Base-by-base conservation (phyloP, 2,797 vertebrate genomes). In the Acanthis flammea region DNA sequence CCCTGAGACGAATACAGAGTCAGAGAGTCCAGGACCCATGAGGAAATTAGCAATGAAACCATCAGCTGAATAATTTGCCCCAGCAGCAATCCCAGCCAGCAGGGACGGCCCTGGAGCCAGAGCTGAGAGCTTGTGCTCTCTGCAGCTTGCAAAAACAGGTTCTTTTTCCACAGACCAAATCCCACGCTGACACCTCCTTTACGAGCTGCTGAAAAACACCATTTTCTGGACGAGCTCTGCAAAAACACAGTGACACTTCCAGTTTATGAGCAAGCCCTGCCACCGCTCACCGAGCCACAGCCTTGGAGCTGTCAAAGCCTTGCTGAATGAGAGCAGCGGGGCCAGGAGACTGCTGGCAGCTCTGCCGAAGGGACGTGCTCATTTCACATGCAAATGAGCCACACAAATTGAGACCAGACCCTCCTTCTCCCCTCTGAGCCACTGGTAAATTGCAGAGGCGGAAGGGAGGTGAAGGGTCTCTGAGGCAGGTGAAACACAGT, bases 351-450 rank as follows among this genome's bases (percentile, higher is more conserved):
- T 86, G 76, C 57, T 88, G 65, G 6, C 75, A 89, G 75, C 14
- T 18, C 72, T 42, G 67, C 75, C 21, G 62, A 87, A 71, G 61
- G 0, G 14, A 91, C 25, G 31, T 9, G 10, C 60, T 79, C 50
- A 45, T 82, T 94, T 79, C 70, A 61, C 60, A 79, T 84, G 91
- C 66, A 96, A 92, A 95, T 50, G 12, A 92, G 55, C n/a, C 55
- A 55, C 57, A 42, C 22, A 58, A 81, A 94, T 47, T 81, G 70
- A 90, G 80, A 92, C 6, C 87, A 94, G 90, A 73, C 33, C 45
- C 70, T 86, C 70, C 79, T 63, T 76, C 84, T 75, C 58, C 50
- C 48, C 61, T 76, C 60, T 51, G 76, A 84, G 66, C n/a, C 15
- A 30, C 60, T 80, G 19, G 15, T 51, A 51, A 92, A 91, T 61